Evolutionary conservation across 2,888 invertebrate genomes (phyloP).

Genomic region (Euzophera pinguis): DNA sequence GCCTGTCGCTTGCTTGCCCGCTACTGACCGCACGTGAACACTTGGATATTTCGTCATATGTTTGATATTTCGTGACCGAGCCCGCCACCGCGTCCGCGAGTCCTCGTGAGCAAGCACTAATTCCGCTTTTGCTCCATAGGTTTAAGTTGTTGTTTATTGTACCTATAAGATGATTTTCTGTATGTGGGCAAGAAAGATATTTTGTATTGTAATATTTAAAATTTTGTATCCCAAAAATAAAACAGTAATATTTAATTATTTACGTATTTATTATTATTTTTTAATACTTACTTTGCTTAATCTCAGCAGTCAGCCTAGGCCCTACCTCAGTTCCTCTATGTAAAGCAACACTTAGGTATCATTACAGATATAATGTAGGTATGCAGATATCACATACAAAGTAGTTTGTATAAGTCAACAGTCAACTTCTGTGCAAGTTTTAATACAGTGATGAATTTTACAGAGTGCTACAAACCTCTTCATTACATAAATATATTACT

Average conservation of each 20-base stretch:
- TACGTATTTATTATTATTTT: conserved; percentile 27
- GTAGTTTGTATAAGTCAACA: conserved; percentile 33
- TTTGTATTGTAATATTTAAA: no score
- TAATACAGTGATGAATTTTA: conserved; percentile 44
- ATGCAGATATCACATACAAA: conserved; percentile 28
- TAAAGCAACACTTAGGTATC: conserved; percentile 49
- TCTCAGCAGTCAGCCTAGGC: conserved; percentile 38
- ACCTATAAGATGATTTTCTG: no score
- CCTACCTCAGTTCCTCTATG: conserved; percentile 42
- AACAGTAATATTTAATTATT: conserved; percentile 21
- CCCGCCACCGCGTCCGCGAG: no score
- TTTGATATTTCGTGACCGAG: no score
- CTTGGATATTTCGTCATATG: no score
- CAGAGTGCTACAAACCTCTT: conserved; percentile 63
- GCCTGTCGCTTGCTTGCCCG: no score
- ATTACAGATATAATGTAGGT: conserved; percentile 25
- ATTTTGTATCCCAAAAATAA: conserved; percentile 15
- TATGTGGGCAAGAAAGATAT: no score
- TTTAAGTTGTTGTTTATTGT: no score
- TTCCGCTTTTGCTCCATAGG: no score
- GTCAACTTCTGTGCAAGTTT: conserved; percentile 40
- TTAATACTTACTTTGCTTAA: conserved; percentile 36
- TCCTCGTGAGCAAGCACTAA: no score
- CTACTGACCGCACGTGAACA: no score
- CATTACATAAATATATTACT: background rate